Evolutionary conservation across 2,797 vertebrate genomes (phyloP).

Genomic region (Pipistrellus pygmaeus): DNA sequence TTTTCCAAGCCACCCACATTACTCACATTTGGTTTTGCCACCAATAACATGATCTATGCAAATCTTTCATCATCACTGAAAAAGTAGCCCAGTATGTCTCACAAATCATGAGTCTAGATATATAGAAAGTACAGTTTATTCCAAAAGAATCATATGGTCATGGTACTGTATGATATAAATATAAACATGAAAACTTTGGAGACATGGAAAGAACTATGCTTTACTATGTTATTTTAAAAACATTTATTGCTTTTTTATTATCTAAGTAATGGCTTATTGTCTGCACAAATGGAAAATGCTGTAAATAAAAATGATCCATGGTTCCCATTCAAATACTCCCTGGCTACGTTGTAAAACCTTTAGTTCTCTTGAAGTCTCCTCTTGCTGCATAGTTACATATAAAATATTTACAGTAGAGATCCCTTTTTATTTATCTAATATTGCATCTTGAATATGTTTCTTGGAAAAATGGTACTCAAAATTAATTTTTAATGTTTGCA

Average conservation of each 20-base stretch:
- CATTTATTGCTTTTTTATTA: not conserved
- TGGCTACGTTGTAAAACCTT: not conserved
- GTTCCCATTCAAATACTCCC: not conserved
- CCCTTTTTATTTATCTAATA: not conserved
- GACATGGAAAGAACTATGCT: not conserved
- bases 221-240: not conserved
- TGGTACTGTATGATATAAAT: not conserved
- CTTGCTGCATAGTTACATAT: not conserved
- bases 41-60: not conserved
- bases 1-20: not conserved
- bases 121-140: not conserved
- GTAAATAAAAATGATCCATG: not conserved
- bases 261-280: constrained; percentile 17
- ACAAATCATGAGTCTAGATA: not conserved
- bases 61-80: not conserved
- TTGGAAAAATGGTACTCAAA: not conserved
- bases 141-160: not conserved
- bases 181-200: not conserved
- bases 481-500: constrained; percentile 25
- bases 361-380: not conserved
- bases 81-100: not conserved
- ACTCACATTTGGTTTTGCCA: not conserved
- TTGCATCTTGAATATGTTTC: not conserved
- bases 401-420: not conserved
- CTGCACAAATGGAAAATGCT: not conserved